Conservation (phyloP, 2,888 invertebrate genomes). For the Panopea generosa region DNA sequence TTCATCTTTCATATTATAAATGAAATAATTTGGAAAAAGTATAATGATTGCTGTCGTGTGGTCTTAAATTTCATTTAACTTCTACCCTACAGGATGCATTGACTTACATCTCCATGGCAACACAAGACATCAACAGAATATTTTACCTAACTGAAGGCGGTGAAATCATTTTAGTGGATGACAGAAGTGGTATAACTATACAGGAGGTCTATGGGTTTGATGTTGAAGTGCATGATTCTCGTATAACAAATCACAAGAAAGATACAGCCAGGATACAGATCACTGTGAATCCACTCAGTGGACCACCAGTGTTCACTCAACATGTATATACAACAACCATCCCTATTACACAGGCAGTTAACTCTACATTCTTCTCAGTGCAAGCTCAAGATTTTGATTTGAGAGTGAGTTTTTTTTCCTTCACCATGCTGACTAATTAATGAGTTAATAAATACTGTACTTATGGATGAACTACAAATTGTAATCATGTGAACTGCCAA, state of each 20-base stretch:
- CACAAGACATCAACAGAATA: slow-evolving; percentile 29
- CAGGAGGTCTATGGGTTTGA: slow-evolving; percentile 43
- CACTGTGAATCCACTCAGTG: slow-evolving; percentile 63
- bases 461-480: no score
- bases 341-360: slow-evolving; percentile 66
- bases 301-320: slow-evolving; percentile 67
- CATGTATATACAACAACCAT: slow-evolving; percentile 50
- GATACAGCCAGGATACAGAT: slow-evolving; percentile 65
- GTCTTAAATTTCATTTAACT: no score
- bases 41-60: no score
- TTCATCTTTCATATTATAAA: no score
- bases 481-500: no score
- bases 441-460: no score
- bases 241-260: slow-evolving; percentile 54
- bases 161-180: slow-evolving; percentile 42
- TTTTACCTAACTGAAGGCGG: slow-evolving; percentile 70
- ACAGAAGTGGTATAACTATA: slow-evolving; percentile 21
- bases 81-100: slow-evolving; percentile 59
- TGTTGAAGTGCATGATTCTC: slow-evolving; percentile 66
- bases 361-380: slow-evolving; percentile 50
- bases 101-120: slow-evolving; percentile 42
- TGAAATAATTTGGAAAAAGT: no score
- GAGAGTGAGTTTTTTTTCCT: slow-evolving; percentile 25
- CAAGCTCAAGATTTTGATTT: slow-evolving; percentile 52
- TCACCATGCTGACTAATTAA: background rate